A percentile compares a stretch with the other conserved stretches of the same genome.
These are phyloP conservation scores for Erebia palarica DNA, from an alignment of 2,888 invertebrate genomes.

Conservation along the genomic window DNA sequence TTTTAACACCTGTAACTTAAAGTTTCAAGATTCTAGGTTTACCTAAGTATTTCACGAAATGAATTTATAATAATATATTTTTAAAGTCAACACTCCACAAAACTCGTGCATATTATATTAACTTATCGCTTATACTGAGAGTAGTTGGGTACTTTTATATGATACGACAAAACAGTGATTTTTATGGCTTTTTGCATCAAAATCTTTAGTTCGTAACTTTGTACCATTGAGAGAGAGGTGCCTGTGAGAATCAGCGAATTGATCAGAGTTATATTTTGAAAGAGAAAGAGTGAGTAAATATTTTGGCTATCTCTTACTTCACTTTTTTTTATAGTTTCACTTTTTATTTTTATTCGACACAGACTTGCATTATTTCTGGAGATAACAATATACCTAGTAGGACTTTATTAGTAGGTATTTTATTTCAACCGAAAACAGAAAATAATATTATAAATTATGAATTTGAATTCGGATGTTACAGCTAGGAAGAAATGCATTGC, in stretches of 20 bases:
- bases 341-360: too few species aligned
- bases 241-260: background rate
- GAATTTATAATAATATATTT: background rate
- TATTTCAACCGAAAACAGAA: too few species aligned
- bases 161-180: background rate
- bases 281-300: background rate
- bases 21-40: too few species aligned
- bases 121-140: constrained; percentile 9
- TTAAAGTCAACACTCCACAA: background rate
- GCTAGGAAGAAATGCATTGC: too few species aligned
- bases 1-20: too few species aligned
- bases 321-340: too few species aligned
- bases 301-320: background rate
- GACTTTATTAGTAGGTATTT: too few species aligned
- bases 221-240: background rate
- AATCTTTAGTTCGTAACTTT: background rate
- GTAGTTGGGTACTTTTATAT: constrained; percentile 6
- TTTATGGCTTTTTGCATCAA: background rate
- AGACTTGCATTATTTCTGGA: too few species aligned
- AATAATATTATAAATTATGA: too few species aligned
- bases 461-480: too few species aligned
- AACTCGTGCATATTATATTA: constrained; percentile 15
- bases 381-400: too few species aligned
- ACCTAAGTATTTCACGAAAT: background rate
- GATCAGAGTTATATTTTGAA: too few species aligned